These are phyloP conservation scores for Propsilocerus akamusi DNA, from an alignment of 1,140 invertebrate genomes.

Conservation along the genomic window DNA sequence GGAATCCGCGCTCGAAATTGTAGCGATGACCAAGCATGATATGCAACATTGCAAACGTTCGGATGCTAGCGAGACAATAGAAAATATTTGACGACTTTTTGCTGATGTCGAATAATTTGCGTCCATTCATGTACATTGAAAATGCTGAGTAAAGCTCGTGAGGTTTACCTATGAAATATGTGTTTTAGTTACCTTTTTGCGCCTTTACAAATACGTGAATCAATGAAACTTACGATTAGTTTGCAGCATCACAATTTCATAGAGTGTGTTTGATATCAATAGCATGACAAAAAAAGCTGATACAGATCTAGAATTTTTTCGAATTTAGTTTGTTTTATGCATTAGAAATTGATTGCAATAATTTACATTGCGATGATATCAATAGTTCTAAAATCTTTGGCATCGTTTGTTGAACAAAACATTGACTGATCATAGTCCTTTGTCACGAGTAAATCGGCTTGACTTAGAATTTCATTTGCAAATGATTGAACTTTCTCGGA, in stretches of 20 bases:
- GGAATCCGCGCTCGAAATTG: not conserved
- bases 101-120: not conserved
- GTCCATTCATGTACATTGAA: not conserved
- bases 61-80: not conserved
- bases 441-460: not conserved
- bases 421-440: not conserved
- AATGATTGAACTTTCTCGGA: conserved; percentile 24
- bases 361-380: not conserved
- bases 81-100: not conserved
- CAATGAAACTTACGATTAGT: not conserved
- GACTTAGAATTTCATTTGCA: conserved; percentile 10
- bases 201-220: not conserved
- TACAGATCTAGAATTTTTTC: not conserved
- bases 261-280: not conserved
- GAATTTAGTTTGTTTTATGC: not conserved
- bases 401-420: not conserved
- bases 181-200: not conserved
- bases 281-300: not conserved
- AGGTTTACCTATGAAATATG: not conserved
- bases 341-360: not conserved
- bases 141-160: not conserved
- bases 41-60: not conserved
- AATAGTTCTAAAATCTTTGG: not conserved
- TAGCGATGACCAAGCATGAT: not conserved
- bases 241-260: not conserved